phyloP scores from a whole-genome alignment of 2,113 vertebrate genomes.

The Scolopax mira region DNA sequence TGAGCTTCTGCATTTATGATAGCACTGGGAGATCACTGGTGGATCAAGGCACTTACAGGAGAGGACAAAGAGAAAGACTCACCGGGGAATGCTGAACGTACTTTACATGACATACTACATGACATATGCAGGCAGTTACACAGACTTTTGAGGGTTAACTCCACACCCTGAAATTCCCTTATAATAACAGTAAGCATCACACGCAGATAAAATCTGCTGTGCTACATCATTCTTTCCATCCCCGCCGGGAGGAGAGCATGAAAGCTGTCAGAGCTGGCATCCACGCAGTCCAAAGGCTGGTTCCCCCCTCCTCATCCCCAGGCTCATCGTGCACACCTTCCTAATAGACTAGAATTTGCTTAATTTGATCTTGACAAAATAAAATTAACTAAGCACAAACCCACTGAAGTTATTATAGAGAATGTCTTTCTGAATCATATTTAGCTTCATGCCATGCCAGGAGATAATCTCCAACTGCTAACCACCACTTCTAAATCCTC shows the following conservation, averaged over 20 bases:
- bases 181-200: background rate
- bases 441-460: constrained; percentile 7
- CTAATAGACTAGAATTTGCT: background rate
- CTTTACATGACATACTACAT: accelerated
- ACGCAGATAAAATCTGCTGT: background rate
- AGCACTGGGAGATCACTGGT: background rate
- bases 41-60: background rate
- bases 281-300: background rate
- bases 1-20: background rate
- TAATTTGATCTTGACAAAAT: constrained; percentile 42
- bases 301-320: background rate
- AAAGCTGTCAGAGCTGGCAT: constrained; percentile 8
- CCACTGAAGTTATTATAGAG: background rate
- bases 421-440: constrained; percentile 16
- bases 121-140: background rate
- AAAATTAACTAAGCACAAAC: constrained; percentile 8
- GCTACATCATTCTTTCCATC: constrained; percentile 51
- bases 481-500: background rate
- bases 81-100: background rate
- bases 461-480: background rate
- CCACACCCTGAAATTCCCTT: constrained; percentile 49
- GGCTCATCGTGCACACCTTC: background rate
- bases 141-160: constrained; percentile 23
- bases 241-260: background rate
- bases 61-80: background rate